Conservation (phyloP, 1,140 invertebrate genomes). For the Geopemphigus sp. region DNA sequence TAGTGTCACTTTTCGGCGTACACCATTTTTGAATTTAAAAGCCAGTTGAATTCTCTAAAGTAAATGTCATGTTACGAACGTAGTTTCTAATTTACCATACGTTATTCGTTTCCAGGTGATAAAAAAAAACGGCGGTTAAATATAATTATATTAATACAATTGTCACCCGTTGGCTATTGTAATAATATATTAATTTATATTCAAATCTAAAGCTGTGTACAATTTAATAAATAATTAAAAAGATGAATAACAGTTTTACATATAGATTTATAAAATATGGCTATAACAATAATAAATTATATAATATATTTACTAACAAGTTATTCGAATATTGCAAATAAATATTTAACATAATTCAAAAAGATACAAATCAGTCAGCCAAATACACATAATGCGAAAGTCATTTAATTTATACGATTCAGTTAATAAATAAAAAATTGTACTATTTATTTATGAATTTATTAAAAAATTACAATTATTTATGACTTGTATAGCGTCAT, state of each 20-base stretch:
- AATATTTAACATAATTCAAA: background rate
- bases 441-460: too few relatives aligned
- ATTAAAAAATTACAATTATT: too few relatives aligned
- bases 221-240: constrained; percentile 2
- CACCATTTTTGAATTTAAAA: too few relatives aligned
- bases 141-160: too few relatives aligned
- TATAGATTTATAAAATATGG: background rate
- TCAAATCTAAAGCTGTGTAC: background rate
- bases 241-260: constrained; percentile 17
- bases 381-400: background rate
- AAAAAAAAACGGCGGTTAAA: background rate
- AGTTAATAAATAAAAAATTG: too few relatives aligned
- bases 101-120: too few relatives aligned
- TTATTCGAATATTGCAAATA: background rate
- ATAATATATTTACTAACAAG: background rate
- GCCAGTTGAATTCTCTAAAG: too few relatives aligned
- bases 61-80: background rate
- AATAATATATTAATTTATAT: background rate
- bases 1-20: too few relatives aligned
- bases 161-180: too few relatives aligned
- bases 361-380: background rate
- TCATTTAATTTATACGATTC: background rate
- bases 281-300: constrained; percentile 24
- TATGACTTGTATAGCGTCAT: too few relatives aligned
- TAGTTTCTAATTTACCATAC: background rate